Base-by-base conservation (phyloP, 2,888 invertebrate species). In the Chorisops tibialis region DNA sequence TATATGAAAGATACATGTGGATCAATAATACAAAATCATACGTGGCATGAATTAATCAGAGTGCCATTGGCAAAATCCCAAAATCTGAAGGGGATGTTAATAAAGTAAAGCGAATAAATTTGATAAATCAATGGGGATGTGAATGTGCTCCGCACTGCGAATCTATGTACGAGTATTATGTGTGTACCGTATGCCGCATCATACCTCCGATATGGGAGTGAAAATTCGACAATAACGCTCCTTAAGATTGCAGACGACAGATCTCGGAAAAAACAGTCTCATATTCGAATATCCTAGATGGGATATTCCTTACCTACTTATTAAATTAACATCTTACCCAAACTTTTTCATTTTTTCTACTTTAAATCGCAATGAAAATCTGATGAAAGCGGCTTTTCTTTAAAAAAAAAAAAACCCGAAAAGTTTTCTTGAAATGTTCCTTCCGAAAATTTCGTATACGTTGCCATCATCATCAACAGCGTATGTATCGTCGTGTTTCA, bases 1-100 rank as follows among this genome's bases (percentile, higher is more conserved):
- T 38, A 19, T 11, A 16, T 12, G 38, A 19, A 18, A 41, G 39
- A 12, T 35, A 19, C 45, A 18, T 56, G 56, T 56, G 56, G 56
- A 56, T 56, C 56, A 56, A 56, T 56, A 56, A 56, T 56, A 56
- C 22, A 56, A 56, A n/a, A 56, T 56, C 56, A 56, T 56, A 56
- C 56, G 56, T 56, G 56, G 56, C 45, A 22, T 43, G 56, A 56
- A 56, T 56, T 56, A 56, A 56, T 56, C 37, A 56, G 43, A 43
- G 21, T 16, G 56, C 56, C 56, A 35, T 12, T 38, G 56, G 56
- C 56, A 56, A 18, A 43, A 56, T 30, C 43, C 24, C 30, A 43
- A 45, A 56, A 54, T 38, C 37, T 38, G 48, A 48, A 4, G 56
- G 22, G 24, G 24, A 43, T 39, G 56, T 43, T 56, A 56, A 56